Conservation (phyloP, 1,140 invertebrate genomes). For the Adoxophyes honmai region DNA sequence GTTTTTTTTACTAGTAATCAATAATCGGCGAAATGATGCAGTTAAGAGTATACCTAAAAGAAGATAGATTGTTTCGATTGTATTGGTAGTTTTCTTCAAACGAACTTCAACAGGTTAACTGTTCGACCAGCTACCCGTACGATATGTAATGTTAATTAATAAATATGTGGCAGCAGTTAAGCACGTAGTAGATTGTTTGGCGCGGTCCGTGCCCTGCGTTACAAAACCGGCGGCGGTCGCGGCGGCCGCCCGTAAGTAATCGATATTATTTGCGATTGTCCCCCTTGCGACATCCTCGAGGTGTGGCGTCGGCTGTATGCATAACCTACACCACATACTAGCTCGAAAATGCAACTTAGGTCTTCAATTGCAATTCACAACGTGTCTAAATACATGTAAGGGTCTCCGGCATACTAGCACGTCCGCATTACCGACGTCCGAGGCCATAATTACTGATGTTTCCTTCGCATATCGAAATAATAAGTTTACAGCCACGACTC, state of each 20-base stretch:
- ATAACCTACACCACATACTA: no score
- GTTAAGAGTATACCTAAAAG: no score
- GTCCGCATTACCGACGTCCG: not conserved
- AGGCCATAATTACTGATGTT: not conserved
- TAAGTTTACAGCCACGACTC: constrained; percentile 10
- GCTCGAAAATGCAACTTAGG: not conserved
- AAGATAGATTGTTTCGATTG: no score
- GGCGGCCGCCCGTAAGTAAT: constrained; percentile 25
- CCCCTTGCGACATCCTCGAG: constrained; percentile 23
- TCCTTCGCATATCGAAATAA: not conserved
- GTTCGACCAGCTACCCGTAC: no score
- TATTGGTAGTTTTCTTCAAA: no score
- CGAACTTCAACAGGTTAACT: no score
- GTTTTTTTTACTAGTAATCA: no score
- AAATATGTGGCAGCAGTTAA: constrained; percentile 5
- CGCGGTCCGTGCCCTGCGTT: constrained; percentile 3
- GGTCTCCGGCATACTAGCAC: constrained; percentile 1
- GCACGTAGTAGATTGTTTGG: constrained; percentile 9
- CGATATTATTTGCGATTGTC: constrained; percentile 52
- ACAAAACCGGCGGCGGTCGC: constrained; percentile 13
- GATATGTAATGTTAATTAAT: constrained; percentile 12
- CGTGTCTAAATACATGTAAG: constrained; percentile 1
- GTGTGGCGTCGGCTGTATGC: not conserved
- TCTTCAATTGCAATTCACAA: constrained; percentile 4
- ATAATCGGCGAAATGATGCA: no score